Conservation (phyloP, 2,888 invertebrate species). For the Acleris laterana region DNA sequence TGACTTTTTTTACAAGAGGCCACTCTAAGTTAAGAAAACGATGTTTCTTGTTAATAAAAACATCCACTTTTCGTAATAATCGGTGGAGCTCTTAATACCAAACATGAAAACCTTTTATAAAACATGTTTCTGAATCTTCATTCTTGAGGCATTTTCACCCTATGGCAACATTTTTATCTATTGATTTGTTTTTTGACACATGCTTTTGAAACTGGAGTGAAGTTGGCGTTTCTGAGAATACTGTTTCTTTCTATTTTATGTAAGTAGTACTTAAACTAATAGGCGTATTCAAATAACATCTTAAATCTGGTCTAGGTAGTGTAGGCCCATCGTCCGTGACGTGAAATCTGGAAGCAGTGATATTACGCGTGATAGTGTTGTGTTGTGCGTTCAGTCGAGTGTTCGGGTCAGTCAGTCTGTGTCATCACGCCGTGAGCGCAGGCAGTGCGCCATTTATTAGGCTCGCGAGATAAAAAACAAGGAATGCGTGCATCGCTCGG, state of each 20-base stretch:
- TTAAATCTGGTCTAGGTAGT: slow-evolving; percentile 47
- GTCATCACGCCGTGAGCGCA: slow-evolving; percentile 69
- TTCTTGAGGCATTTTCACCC: not conserved
- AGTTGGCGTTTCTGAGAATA: slow-evolving; percentile 73
- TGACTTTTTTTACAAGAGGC: no score
- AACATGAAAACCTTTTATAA: not conserved
- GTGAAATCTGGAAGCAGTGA: slow-evolving; percentile 18
- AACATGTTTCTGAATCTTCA: not conserved
- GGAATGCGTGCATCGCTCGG: slow-evolving; percentile 66
- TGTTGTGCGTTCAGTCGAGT: slow-evolving; percentile 21
- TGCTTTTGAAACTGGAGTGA: slow-evolving; percentile 54
- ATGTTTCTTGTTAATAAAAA: no score
- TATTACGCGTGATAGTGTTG: slow-evolving; percentile 19
- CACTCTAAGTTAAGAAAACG: no score
- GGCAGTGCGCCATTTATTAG: slow-evolving; percentile 72
- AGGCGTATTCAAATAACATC: slow-evolving; percentile 59
- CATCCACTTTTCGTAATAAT: no score
- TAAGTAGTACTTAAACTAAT: slow-evolving; percentile 64
- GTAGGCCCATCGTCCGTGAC: slow-evolving; percentile 37
- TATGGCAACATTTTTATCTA: slow-evolving; percentile 31
- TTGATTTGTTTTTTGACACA: slow-evolving; percentile 37
- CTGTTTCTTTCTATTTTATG: slow-evolving; percentile 72
- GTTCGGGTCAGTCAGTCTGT: slow-evolving; percentile 58
- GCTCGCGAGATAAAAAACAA: slow-evolving; percentile 64
- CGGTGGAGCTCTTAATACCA: no score